Evolutionary conservation across 2,113 vertebrate species (phyloP).

Genomic region (Eptesicus fuscus): DNA sequence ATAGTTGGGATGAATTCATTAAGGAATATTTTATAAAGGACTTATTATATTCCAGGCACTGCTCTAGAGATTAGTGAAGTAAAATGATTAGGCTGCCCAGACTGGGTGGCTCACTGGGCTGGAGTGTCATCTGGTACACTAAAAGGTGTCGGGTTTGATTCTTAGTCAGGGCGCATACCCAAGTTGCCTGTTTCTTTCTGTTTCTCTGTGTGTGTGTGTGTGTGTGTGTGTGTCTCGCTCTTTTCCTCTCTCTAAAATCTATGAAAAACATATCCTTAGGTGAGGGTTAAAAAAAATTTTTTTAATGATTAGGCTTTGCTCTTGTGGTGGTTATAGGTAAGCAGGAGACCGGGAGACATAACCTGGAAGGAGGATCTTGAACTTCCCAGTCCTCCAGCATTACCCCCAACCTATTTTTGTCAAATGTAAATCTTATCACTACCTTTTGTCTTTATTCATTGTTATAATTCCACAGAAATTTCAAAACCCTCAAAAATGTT

Average conservation of each 20-base stretch:
- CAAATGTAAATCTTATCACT: neutral
- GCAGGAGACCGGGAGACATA: neutral
- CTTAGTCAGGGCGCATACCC: neutral
- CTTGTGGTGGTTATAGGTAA: neutral
- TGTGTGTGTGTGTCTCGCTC: neutral
- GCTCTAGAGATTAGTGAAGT: neutral
- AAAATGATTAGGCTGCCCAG: neutral
- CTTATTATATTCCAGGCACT: neutral
- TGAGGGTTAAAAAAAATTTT: neutral
- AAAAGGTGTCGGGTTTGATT: neutral
- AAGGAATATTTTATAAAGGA: neutral
- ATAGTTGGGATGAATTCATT: neutral
- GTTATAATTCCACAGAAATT: neutral
- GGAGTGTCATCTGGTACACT: neutral
- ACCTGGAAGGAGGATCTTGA: neutral
- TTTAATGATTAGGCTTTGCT: neutral
- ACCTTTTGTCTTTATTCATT: neutral
- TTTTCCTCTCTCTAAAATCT: neutral
- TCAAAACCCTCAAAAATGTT: conserved; percentile 5
- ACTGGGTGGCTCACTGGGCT: neutral
- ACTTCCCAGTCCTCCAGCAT: neutral
- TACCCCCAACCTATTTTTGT: neutral
- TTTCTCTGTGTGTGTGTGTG: no score
- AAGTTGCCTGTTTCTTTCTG: neutral
- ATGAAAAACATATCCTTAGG: neutral